Conservation (phyloP, 1,140 invertebrate species). For the Eueides isabella region DNA sequence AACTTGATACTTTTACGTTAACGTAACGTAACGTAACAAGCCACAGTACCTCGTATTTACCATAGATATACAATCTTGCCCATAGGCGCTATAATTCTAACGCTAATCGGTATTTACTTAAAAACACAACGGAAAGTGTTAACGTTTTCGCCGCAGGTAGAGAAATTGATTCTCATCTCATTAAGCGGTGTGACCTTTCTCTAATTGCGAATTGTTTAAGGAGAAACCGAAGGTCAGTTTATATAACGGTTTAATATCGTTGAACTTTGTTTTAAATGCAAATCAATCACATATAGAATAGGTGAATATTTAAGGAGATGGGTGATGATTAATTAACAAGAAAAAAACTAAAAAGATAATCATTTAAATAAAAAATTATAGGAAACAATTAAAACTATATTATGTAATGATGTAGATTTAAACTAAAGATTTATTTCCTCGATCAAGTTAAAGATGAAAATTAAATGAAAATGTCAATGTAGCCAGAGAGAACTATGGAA, state of each 20-base stretch:
- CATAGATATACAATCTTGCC: neutral
- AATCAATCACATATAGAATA: neutral
- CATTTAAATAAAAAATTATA: too few relatives aligned
- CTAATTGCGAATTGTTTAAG: conserved; percentile 32
- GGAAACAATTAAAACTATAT: too few relatives aligned
- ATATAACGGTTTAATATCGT: conserved; percentile 28
- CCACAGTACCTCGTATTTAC: neutral
- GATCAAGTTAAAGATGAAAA: too few relatives aligned
- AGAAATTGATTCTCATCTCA: conserved; percentile 32
- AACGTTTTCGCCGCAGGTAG: conserved; percentile 21
- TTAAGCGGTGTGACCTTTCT: conserved; percentile 30
- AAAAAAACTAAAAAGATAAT: too few relatives aligned
- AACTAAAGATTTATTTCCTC: too few relatives aligned
- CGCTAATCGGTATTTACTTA: neutral
- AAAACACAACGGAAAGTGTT: conserved; percentile 14
- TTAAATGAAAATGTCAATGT: too few relatives aligned
- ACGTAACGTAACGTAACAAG: neutral
- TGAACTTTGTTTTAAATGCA: conserved; percentile 27
- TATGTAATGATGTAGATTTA: too few relatives aligned
- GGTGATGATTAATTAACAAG: neutral
- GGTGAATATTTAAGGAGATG: neutral
- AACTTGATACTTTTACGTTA: neutral
- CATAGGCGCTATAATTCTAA: neutral
- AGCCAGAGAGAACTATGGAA: too few relatives aligned
- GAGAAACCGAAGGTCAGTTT: conserved; percentile 31